Evolutionary conservation across 2,797 vertebrate species (phyloP).

Genomic region (Manis crassicaudata): DNA sequence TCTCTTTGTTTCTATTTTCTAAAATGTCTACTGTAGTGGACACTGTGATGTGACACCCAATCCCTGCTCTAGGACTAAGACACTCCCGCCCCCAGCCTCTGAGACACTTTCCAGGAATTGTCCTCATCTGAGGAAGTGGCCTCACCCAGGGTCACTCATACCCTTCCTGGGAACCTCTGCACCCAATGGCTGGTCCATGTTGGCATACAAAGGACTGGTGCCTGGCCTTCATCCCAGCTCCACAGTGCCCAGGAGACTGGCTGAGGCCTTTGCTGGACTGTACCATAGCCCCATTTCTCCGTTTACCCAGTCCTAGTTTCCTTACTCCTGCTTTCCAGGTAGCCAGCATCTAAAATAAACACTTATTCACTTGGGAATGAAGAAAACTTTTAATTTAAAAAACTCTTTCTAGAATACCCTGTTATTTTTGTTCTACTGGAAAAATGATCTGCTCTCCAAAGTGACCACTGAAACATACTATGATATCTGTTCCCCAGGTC

Average conservation of each 20-base stretch:
- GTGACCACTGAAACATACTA: constrained; percentile 46
- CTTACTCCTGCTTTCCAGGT: neutral
- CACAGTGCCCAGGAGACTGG: accelerated
- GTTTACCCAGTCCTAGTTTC: neutral
- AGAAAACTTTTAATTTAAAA: constrained; percentile 4
- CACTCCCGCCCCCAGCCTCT: neutral
- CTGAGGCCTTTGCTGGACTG: neutral
- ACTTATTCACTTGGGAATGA: neutral
- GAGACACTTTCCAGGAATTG: neutral
- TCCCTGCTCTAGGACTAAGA: neutral
- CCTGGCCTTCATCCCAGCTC: neutral
- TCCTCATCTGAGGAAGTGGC: neutral
- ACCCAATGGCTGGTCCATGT: accelerated
- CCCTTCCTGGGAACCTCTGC: too few relatives aligned
- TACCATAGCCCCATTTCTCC: neutral
- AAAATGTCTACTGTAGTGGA: neutral
- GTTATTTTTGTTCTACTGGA: neutral
- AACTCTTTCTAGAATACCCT: neutral
- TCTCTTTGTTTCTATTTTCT: neutral
- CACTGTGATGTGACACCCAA: neutral
- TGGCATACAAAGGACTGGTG: neutral
- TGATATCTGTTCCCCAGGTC: constrained; percentile 53
- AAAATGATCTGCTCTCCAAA: constrained; percentile 66
- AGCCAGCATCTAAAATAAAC: neutral
- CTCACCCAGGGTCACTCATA: neutral